These are phyloP conservation scores for Oligia strigilis DNA, from an alignment of 2,888 invertebrate genomes.

Conservation along the genomic window DNA sequence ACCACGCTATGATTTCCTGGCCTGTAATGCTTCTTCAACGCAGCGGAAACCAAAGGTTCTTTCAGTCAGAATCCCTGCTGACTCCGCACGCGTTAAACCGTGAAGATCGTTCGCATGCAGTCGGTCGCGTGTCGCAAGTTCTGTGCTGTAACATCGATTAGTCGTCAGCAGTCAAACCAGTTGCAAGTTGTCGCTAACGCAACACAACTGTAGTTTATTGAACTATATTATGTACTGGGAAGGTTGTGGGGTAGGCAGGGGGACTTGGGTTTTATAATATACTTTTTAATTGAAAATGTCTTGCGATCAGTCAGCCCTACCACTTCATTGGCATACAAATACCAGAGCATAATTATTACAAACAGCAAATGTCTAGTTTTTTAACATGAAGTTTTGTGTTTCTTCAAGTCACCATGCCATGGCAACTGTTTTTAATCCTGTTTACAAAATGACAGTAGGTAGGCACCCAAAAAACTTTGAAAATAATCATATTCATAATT, in stretches of 20 bases:
- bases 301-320: background rate
- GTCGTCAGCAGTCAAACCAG: slow-evolving; percentile 58
- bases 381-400: no score
- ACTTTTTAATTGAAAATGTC: background rate
- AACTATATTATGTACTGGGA: slow-evolving; percentile 40
- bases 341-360: no score
- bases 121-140: slow-evolving; percentile 55
- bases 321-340: background rate
- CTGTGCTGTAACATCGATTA: slow-evolving; percentile 64
- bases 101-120: slow-evolving; percentile 42
- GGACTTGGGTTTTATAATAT: background rate
- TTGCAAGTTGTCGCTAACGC: slow-evolving; percentile 59
- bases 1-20: background rate
- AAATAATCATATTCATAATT: background rate
- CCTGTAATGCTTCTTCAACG: background rate
- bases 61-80: slow-evolving; percentile 8
- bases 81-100: background rate
- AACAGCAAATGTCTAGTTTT: no score
- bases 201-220: slow-evolving; percentile 60
- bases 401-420: background rate
- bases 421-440: background rate
- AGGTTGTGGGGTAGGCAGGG: background rate
- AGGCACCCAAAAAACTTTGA: background rate
- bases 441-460: no score
- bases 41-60: background rate